Percentiles rank a stretch among this genome's conserved stretches.
Evolutionary conservation across 1,140 invertebrate species (phyloP).

Genomic region (Nixonia krombeini): DNA sequence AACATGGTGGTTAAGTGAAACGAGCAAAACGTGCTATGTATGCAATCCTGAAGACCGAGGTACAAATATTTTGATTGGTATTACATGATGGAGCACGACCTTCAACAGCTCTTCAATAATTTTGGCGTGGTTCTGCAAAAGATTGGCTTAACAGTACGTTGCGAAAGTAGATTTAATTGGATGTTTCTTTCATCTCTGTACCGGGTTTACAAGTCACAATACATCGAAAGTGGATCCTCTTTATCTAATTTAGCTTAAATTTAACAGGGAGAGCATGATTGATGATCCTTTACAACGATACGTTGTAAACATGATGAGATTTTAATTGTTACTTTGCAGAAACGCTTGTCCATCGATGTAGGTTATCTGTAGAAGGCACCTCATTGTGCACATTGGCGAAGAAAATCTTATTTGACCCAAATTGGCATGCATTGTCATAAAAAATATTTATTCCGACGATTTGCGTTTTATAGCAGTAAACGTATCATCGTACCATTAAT

Average conservation of each 20-base stretch:
- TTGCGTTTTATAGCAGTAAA: too few species aligned
- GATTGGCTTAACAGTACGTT: neutral
- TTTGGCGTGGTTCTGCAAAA: neutral
- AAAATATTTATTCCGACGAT: too few species aligned
- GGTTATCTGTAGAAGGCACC: conserved; percentile 6
- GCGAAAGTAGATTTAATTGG: conserved; percentile 17
- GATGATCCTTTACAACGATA: conserved; percentile 24
- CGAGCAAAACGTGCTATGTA: too few species aligned
- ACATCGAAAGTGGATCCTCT: conserved; percentile 13
- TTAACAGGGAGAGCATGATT: conserved; percentile 15
- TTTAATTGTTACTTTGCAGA: conserved; percentile 22
- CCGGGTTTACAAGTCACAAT: neutral
- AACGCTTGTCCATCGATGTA: conserved; percentile 8
- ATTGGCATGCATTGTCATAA: too few species aligned
- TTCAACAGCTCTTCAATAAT: neutral
- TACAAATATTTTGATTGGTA: too few species aligned
- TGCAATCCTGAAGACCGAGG: too few species aligned
- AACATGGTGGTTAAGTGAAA: too few species aligned
- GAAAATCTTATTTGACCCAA: too few species aligned
- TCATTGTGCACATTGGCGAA: neutral
- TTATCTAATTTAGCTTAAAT: conserved; percentile 5
- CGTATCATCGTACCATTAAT: too few species aligned
- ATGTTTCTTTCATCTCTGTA: neutral
- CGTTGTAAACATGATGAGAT: conserved; percentile 18
- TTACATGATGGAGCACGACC: too few species aligned